Evolutionary conservation across 2,797 vertebrate species (phyloP).

Genomic region (Pachyuromys duprasi): DNA sequence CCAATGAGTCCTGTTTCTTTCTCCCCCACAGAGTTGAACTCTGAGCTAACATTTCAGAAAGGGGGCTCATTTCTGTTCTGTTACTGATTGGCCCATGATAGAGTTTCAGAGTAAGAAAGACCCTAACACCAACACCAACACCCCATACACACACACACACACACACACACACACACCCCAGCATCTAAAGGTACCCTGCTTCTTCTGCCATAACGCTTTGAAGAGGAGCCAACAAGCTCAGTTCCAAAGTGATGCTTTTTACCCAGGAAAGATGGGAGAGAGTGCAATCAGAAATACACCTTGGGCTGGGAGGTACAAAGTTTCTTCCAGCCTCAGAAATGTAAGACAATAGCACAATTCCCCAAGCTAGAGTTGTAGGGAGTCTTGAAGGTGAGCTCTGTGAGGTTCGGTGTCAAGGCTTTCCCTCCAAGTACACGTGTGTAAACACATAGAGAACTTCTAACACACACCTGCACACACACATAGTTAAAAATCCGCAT

Average conservation of each 20-base stretch:
- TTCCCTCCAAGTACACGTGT: neutral
- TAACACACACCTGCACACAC: neutral
- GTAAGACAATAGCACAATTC: neutral
- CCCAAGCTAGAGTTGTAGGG: neutral
- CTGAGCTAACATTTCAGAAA: slow-evolving; percentile 42
- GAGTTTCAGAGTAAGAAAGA: neutral
- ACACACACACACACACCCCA: neutral
- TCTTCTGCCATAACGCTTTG: neutral
- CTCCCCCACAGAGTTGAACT: neutral
- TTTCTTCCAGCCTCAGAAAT: neutral
- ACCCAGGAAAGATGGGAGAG: slow-evolving; percentile 39
- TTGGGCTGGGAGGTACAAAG: neutral
- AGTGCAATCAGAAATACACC: neutral
- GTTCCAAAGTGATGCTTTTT: slow-evolving; percentile 60
- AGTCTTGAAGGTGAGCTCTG: neutral
- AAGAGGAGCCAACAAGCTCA: slow-evolving; percentile 43
- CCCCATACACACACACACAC: neutral
- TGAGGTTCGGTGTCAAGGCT: neutral
- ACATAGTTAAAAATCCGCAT: neutral
- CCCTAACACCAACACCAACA: neutral
- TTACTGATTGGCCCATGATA: neutral
- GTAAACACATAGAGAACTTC: neutral
- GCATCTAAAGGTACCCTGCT: neutral
- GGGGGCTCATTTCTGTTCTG: neutral
- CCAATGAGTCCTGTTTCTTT: neutral